Base-by-base conservation (phyloP, 2,888 invertebrate species). In the Boloria selene region DNA sequence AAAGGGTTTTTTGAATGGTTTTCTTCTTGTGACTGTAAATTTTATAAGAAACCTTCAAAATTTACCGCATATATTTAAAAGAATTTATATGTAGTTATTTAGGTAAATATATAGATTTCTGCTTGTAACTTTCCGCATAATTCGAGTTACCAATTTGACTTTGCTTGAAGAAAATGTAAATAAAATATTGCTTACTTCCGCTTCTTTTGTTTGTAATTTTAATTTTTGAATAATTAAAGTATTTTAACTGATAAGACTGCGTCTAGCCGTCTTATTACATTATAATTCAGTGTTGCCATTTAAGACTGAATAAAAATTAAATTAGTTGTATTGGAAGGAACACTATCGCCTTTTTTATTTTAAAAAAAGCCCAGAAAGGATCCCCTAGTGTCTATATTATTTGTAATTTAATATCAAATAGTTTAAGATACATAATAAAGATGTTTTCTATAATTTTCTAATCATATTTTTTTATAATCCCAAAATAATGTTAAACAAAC, bases 91-190 rank as follows among this genome's bases (percentile, higher is more conserved):
- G 73, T 87, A 86, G 79, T 68, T 71, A 56, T n/a, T 83, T 83
- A 75, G 72, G 73, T 66, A 66, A 53, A 47, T 69, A 52, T 73
- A 64, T 65, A 31, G 47, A 50, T 65, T 60, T 60, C 67, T 55
- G 67, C 70, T 71, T 71, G 67, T 85, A 83, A 84, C 80, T 83
- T 85, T 80, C 82, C 82, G 81, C 77, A 81, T 77, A 82, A 87
- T 89, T 90, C 85, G 85, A 90, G 91, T 91, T 91, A 91, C 91
- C 90, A 91, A 85, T 79, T 78, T 76, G 72, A 79, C 75, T 78
- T 85, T 84, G 82, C 72, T 86, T 86, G 79, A 69, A 78, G 52
- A 74, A 81, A 81, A 72, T 91, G 88, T 89, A 88, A 77, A 90
- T 89, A 90, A 81, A 78, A 61, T 77, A 76, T 74, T 52, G 73